Conservation (phyloP, 2,888 invertebrate species). For the Aromia moschata region DNA sequence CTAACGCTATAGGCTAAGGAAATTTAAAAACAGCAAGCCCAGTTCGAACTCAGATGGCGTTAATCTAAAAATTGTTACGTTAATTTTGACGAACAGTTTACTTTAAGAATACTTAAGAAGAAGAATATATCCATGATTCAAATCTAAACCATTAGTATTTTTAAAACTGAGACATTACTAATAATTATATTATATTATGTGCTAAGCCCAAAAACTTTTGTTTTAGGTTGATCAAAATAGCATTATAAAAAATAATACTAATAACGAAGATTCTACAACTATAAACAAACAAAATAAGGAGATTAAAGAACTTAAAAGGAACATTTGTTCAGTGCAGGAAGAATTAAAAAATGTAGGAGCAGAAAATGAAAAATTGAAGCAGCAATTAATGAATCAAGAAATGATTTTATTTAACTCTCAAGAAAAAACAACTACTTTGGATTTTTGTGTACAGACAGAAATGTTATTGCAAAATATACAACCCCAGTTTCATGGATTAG, state of each 20-base stretch:
- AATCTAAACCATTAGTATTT: too few relatives aligned
- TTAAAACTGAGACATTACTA: too few relatives aligned
- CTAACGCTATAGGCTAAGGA: too few relatives aligned
- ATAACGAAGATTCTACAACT: slow-evolving; percentile 3
- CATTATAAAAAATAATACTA: neutral
- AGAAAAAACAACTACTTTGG: neutral
- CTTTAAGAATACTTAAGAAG: too few relatives aligned
- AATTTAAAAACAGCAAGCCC: too few relatives aligned
- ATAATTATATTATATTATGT: too few relatives aligned
- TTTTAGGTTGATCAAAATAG: neutral
- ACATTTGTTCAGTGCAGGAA: slow-evolving; percentile 14
- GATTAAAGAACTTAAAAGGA: slow-evolving; percentile 26
- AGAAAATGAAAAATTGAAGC: slow-evolving; percentile 25
- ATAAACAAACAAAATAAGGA: slow-evolving; percentile 22
- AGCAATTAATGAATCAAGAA: slow-evolving; percentile 5
- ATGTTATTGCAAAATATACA: slow-evolving; percentile 5
- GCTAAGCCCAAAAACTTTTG: too few relatives aligned
- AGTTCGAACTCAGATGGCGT: too few relatives aligned
- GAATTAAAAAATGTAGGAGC: slow-evolving; percentile 24
- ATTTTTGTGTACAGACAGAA: slow-evolving; percentile 7
- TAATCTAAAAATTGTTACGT: too few relatives aligned
- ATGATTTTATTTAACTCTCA: neutral
- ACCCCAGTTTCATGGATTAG: neutral
- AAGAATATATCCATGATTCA: too few relatives aligned
- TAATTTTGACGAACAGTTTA: too few relatives aligned